Conservation (phyloP, 2,888 invertebrate genomes). For the Phaonia tiefii region DNA sequence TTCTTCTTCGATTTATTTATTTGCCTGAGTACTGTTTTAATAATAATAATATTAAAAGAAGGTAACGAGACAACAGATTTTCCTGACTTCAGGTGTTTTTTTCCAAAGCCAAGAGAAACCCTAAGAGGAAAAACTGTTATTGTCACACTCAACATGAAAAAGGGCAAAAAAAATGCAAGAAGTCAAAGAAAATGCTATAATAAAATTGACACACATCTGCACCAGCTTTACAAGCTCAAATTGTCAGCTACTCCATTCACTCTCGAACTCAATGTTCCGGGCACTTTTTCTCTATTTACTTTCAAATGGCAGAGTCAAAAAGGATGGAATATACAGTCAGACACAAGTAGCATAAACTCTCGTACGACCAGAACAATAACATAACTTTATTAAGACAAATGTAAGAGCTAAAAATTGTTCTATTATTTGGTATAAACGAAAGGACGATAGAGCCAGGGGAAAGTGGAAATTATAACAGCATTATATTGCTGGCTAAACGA, state of each 20-base stretch:
- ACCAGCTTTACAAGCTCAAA: constrained; percentile 31
- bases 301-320: background rate
- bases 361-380: constrained; percentile 25
- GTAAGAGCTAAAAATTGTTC: constrained; percentile 31
- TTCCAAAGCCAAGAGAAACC: background rate
- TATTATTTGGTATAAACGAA: constrained; percentile 12
- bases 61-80: constrained; percentile 18
- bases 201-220: constrained; percentile 31
- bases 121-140: constrained; percentile 11
- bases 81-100: constrained; percentile 16
- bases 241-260: constrained; percentile 5
- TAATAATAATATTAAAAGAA: background rate
- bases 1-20: constrained; percentile 24
- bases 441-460: background rate
- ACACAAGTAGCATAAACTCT: background rate
- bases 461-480: constrained; percentile 23
- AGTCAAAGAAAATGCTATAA: constrained; percentile 3
- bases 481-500: constrained; percentile 14
- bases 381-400: constrained; percentile 32
- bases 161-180: constrained; percentile 3
- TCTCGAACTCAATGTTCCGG: background rate
- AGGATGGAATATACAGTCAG: background rate
- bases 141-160: constrained; percentile 10
- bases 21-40: constrained; percentile 15
- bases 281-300: no score